Conservation (phyloP, 2,888 invertebrate species). For the Byasa hedistus region DNA sequence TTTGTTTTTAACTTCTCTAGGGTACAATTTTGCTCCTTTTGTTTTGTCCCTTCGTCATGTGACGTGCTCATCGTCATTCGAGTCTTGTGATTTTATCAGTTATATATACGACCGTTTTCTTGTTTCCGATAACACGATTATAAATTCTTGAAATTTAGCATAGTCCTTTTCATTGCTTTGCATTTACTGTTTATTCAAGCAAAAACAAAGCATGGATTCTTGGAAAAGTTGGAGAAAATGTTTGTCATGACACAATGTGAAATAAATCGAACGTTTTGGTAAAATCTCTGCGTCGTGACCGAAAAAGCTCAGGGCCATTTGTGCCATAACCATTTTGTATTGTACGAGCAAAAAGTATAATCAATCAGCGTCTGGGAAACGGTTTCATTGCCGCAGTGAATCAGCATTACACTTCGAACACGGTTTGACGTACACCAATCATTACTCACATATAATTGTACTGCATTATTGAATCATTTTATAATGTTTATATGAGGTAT, state of each 20-base stretch:
- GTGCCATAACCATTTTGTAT: slow-evolving; percentile 21
- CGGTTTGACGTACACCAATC: slow-evolving; percentile 3
- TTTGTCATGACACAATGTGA: not conserved
- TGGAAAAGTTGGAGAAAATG: not conserved
- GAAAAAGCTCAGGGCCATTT: slow-evolving; percentile 22
- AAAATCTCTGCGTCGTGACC: slow-evolving; percentile 7
- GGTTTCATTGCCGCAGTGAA: slow-evolving; percentile 21
- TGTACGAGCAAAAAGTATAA: slow-evolving; percentile 12
- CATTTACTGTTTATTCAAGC: not conserved
- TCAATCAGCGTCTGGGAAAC: slow-evolving; percentile 22
- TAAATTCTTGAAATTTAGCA: not conserved
- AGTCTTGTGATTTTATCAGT: not conserved
- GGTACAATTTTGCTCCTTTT: not conserved
- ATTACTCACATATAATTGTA: not conserved
- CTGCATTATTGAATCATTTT: not conserved
- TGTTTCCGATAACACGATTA: not conserved
- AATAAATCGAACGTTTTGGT: not conserved
- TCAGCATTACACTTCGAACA: slow-evolving; percentile 13
- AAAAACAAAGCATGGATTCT: not conserved
- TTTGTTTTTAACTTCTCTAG: not conserved
- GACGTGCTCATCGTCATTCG: not conserved
- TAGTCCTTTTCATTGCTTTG: not conserved
- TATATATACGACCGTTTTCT: not conserved
- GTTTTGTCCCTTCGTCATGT: not conserved
- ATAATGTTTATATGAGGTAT: not conserved